phyloP scores from a whole-genome alignment of 2,888 invertebrate species.

The Xestia xanthographa region DNA sequence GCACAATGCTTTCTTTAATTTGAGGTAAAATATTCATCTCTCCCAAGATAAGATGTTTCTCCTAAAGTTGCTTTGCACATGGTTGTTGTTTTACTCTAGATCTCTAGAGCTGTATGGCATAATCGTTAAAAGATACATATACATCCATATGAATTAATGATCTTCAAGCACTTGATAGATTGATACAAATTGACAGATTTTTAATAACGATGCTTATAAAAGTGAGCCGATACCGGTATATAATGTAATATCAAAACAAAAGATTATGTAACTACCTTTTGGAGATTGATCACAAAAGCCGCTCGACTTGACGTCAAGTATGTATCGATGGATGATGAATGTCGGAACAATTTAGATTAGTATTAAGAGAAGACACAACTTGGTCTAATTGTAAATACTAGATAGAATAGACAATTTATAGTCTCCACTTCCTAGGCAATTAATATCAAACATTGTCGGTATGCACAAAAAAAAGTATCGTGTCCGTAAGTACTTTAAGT shows the following conservation, averaged over 20 bases:
- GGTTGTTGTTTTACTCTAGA: not conserved
- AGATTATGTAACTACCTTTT: constrained; percentile 41
- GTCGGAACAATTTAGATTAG: constrained; percentile 12
- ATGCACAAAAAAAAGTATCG: no score
- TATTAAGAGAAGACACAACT: constrained; percentile 9
- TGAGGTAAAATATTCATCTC: no score
- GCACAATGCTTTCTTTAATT: no score
- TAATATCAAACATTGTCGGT: not conserved
- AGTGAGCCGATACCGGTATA: constrained; percentile 21
- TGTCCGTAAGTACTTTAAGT: no score
- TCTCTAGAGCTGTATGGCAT: not conserved
- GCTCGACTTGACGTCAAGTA: constrained; percentile 15
- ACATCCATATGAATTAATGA: constrained; percentile 40
- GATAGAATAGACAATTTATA: not conserved
- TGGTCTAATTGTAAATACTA: not conserved
- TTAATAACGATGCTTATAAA: constrained; percentile 25
- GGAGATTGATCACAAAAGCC: constrained; percentile 18
- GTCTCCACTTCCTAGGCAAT: not conserved
- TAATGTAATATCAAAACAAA: constrained; percentile 51
- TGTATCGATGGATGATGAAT: constrained; percentile 26
- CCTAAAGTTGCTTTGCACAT: no score
- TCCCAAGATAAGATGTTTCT: not conserved
- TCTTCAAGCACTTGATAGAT: constrained; percentile 49
- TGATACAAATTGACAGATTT: constrained; percentile 48
- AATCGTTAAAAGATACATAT: no score